These are phyloP conservation scores for Sipha maydis DNA, from an alignment of 2,888 invertebrate species.

Conservation along the genomic window DNA sequence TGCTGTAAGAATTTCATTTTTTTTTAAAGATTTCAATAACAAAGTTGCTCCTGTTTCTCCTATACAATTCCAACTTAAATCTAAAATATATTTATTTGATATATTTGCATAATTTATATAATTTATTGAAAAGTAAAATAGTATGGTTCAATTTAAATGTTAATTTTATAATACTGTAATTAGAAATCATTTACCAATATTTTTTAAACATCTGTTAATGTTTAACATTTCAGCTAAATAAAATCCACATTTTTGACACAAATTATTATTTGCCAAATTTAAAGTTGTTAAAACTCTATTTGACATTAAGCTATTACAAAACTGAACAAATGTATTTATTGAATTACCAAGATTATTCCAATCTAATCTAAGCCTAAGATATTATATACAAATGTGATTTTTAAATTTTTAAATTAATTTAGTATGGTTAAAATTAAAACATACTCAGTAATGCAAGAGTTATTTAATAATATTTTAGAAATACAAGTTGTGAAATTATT, in stretches of 20 bases:
- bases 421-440: not conserved
- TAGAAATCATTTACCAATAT: slow-evolving; percentile 29
- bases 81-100: slow-evolving; percentile 8
- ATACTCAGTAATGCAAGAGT: slow-evolving; percentile 40
- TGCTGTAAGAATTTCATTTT: slow-evolving; percentile 3
- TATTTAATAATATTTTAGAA: slow-evolving; percentile 32
- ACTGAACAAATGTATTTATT: slow-evolving; percentile 9
- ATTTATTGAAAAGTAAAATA: not conserved
- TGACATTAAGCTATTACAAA: slow-evolving; percentile 20
- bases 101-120: not conserved
- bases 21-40: slow-evolving; percentile 44
- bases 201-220: slow-evolving; percentile 29
- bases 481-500: not conserved
- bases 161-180: not conserved
- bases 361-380: slow-evolving; percentile 15
- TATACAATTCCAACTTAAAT: slow-evolving; percentile 52
- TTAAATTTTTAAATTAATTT: not conserved
- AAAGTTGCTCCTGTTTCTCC: slow-evolving; percentile 19
- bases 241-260: slow-evolving; percentile 2
- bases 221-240: slow-evolving; percentile 31
- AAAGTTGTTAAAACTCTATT: slow-evolving; percentile 29
- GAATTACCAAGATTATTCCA: slow-evolving; percentile 47
- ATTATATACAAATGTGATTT: not conserved
- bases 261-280: slow-evolving; percentile 40
- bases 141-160: not conserved